These are phyloP conservation scores for Thamnaconus septentrionalis DNA, from an alignment of 2,113 vertebrate genomes.

Conservation along the genomic window DNA sequence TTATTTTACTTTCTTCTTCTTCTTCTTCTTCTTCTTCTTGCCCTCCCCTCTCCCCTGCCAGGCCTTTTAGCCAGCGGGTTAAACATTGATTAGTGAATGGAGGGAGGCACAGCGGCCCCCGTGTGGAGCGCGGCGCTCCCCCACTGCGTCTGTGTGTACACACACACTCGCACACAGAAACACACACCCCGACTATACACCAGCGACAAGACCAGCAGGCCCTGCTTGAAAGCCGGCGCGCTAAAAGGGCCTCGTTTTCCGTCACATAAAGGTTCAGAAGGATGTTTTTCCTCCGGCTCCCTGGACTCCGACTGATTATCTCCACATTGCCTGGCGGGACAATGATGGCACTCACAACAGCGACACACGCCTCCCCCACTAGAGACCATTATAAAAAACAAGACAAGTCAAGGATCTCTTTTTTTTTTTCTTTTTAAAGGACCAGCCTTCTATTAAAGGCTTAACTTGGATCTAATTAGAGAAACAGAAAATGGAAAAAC, in stretches of 20 bases:
- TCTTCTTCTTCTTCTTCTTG: conserved; percentile 41
- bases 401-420: too few relatives aligned
- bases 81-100: conserved; percentile 82
- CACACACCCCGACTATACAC: conserved; percentile 62
- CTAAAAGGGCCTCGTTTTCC: conserved; percentile 56
- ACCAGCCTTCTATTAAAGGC: too few relatives aligned
- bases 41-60: conserved; percentile 70
- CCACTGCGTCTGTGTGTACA: conserved; percentile 70
- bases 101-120: conserved; percentile 62
- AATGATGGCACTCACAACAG: too few relatives aligned
- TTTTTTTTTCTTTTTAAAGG: too few relatives aligned
- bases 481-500: too few relatives aligned
- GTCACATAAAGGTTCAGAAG: conserved; percentile 6
- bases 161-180: conserved; percentile 60
- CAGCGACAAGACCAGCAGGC: conserved; percentile 26
- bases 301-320: too few relatives aligned
- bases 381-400: too few relatives aligned
- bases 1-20: too few relatives aligned
- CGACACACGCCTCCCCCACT: too few relatives aligned
- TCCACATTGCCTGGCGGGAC: too few relatives aligned
- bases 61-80: conserved; percentile 77
- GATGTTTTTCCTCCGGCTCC: too few relatives aligned
- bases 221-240: conserved; percentile 31
- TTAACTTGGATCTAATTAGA: too few relatives aligned
- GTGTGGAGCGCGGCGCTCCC: conserved; percentile 59